Percentiles rank a stretch among this genome's conserved stretches.
phyloP scores from a whole-genome alignment of 2,888 invertebrate species.

The Seira ritae region DNA sequence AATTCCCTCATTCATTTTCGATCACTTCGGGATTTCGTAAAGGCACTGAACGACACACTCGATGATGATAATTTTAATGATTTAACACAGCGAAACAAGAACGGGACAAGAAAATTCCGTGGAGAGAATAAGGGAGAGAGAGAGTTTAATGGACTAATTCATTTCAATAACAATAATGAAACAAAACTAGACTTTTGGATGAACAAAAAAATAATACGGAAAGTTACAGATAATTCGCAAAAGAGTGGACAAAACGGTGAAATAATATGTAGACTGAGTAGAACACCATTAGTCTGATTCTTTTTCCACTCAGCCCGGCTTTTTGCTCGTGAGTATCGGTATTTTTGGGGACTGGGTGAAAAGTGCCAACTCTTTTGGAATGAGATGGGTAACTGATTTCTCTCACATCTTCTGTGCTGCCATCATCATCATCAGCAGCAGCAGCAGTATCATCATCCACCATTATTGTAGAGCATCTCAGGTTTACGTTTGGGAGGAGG shows the following conservation, averaged over 20 bases:
- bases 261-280: neutral
- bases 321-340: slow-evolving; percentile 34
- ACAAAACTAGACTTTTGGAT: slow-evolving; percentile 11
- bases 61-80: too few species aligned
- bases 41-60: neutral
- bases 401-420: slow-evolving; percentile 35
- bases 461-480: too few species aligned
- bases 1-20: neutral
- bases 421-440: slow-evolving; percentile 47
- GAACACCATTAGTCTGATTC: slow-evolving; percentile 20
- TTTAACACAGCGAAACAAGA: neutral
- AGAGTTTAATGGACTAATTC: neutral
- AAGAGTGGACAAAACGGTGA: slow-evolving; percentile 32
- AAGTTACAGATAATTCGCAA: slow-evolving; percentile 12
- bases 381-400: slow-evolving; percentile 64
- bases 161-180: too few species aligned
- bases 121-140: neutral
- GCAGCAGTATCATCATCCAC: slow-evolving; percentile 2
- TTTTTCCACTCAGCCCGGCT: slow-evolving; percentile 49
- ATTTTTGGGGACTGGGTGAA: slow-evolving; percentile 56
- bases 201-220: slow-evolving; percentile 6
- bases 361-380: slow-evolving; percentile 64
- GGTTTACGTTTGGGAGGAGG: neutral
- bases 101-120: too few species aligned
- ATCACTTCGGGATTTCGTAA: neutral